Conservation (phyloP, 2,888 invertebrate species). For the Heterodera filipjevi region DNA sequence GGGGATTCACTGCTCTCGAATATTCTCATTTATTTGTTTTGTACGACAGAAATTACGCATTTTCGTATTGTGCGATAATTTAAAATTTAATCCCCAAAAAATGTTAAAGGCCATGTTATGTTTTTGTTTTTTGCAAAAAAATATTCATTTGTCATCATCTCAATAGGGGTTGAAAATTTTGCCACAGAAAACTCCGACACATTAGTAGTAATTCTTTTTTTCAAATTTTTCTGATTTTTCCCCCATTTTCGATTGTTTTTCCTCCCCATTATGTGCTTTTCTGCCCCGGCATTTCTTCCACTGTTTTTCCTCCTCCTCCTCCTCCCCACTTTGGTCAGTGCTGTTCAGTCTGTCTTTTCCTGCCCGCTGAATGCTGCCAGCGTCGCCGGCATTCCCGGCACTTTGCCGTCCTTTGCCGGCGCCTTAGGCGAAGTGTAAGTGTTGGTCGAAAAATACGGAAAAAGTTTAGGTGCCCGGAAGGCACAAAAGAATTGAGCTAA, state of each 20-base stretch:
- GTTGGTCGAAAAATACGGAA: background rate
- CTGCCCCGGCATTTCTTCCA: background rate
- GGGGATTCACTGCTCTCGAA: background rate
- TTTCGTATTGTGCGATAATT: too few species aligned
- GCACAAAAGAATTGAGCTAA: too few species aligned
- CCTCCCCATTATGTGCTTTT: background rate
- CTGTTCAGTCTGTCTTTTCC: conserved; percentile 36
- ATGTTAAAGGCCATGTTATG: too few species aligned
- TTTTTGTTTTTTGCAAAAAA: too few species aligned
- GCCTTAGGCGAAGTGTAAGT: conserved; percentile 45
- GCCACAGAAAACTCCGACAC: too few species aligned
- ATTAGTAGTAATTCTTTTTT: too few species aligned
- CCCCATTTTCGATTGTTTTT: background rate
- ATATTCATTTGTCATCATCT: too few species aligned
- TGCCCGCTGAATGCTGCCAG: conserved; percentile 41
- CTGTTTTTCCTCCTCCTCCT: background rate
- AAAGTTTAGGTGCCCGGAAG: background rate
- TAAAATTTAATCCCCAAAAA: too few species aligned
- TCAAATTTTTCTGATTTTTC: background rate
- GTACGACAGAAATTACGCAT: background rate
- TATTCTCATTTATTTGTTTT: background rate
- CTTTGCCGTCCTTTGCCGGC: conserved; percentile 37
- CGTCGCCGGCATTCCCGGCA: conserved; percentile 36
- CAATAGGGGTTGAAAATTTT: too few species aligned
- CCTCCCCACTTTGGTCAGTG: conserved; percentile 25